A percentile compares a stretch with the other conserved stretches of the same genome.
Evolutionary conservation across 1,140 invertebrate genomes (phyloP).

Genomic region (Diabrotica undecimpunctata): DNA sequence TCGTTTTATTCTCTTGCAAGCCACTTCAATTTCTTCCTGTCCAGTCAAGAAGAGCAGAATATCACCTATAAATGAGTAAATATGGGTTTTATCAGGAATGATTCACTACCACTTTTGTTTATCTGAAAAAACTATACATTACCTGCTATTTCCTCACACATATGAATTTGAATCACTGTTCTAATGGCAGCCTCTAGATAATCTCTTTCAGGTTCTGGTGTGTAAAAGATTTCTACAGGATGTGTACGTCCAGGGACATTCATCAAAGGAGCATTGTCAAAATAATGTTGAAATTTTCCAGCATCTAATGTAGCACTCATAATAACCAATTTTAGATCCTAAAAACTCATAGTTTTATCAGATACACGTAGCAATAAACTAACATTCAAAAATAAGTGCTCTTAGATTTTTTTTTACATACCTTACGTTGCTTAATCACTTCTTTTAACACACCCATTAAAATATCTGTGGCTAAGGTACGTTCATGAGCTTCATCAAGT

Average conservation of each 20-base stretch:
- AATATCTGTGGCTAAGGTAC: slow-evolving; percentile 97
- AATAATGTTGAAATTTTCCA: slow-evolving; percentile 98
- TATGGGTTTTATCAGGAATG: no score
- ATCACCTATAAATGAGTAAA: slow-evolving; percentile 20
- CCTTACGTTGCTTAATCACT: slow-evolving; percentile 83
- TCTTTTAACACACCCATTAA: slow-evolving; percentile 98
- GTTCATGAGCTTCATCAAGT: slow-evolving; percentile 98
- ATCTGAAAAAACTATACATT: slow-evolving; percentile 51
- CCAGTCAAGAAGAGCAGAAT: slow-evolving; percentile 84
- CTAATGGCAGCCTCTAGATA: slow-evolving; percentile 98
- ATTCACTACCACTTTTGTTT: no score
- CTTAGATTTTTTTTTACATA: background rate
- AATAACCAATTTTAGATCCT: slow-evolving; percentile 94
- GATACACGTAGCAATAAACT: slow-evolving; percentile 21
- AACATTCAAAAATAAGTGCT: no score
- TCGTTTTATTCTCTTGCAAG: slow-evolving; percentile 95
- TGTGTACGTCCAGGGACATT: slow-evolving; percentile 96
- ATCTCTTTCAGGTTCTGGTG: slow-evolving; percentile 96
- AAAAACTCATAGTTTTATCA: background rate
- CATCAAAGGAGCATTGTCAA: slow-evolving; percentile 97
- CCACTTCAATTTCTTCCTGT: slow-evolving; percentile 97
- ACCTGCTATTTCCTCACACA: slow-evolving; percentile 94
- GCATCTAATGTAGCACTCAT: slow-evolving; percentile 99
- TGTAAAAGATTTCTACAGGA: slow-evolving; percentile 99
- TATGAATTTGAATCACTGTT: slow-evolving; percentile 98